Base-by-base conservation (phyloP, 2,113 vertebrate species). In the Gambusia affinis region DNA sequence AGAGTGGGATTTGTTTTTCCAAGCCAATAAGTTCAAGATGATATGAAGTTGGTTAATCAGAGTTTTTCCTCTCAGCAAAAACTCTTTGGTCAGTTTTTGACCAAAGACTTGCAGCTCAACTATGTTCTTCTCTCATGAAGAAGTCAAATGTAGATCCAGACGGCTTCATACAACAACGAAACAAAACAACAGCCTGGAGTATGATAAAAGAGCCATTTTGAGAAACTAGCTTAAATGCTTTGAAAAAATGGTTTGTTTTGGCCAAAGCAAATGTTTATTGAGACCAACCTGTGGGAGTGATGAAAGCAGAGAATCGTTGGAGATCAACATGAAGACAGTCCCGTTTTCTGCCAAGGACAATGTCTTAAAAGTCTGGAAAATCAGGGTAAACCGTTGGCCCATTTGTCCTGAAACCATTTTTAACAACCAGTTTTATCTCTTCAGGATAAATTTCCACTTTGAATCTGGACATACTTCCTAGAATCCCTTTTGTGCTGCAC, bases 401-500 rank as follows among this genome's bases (percentile, higher is more conserved):
- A 24, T 24, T 4, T 54, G 51, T 54, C 8, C 51, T 54, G 7
- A 19, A 54, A 54, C 4, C 12, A 14, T 15, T 44, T 44, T 44
- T 44, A 44, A 44, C 4, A 0, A 44, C 42, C 42, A 0, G 4
- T 17, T 44, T 44, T 15, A 12, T 44, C 42, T 44, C 42, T 54
- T 19, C 17, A 54, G 51, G 51, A 54, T 54, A 54, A 54, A 54
- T 19, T 54, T 54, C 7, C 51, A 54, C 42, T 44, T 5, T 44
- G 15, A 14, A 44, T 44, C 15, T 44, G 17, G 51, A 22, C 22
- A 24, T 24, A 54, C 17, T 22, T 54, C 51, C 22, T 7, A 7
- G 51, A 24, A 12, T 31, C 60, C 6, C 71, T 61, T 70, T 76
- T 51, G 72, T 75, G 57, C 22, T 29, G 35, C 28, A 19, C 60